Base-by-base conservation (phyloP, 2,797 vertebrate species). In the Selene dorsalis region DNA sequence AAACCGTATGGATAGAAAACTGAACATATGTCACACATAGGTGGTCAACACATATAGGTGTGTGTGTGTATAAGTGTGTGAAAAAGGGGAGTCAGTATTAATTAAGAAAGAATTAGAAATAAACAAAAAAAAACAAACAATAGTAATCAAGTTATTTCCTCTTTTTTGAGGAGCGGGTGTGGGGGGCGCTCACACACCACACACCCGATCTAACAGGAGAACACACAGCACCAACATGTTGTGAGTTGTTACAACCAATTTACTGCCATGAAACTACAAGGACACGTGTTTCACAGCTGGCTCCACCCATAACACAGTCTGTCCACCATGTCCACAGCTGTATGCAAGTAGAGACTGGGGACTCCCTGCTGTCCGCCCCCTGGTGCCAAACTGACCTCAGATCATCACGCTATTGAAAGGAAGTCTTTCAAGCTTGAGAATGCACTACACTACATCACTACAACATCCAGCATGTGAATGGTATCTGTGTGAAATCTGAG, bases 401-500 rank as follows among this genome's bases (percentile, higher is more conserved):
- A 77, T 67, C 73, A 67, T 63, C 53, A 20, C 4, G 22, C 26
- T 75, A 69, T 70, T 70, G 53, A 85, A 78, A 73, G 70, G 32
- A 86, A 68, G 58, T 67, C 68, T 80, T 84, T 61, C 60, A 75
- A 38, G 43, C 24, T 53, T n/a, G 20, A 52, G 69, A 68, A 56
- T 38, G 11, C 53, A 38, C 5, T 22, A 18, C n/a, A n/a, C n/a
- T n/a, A n/a, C n/a, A 41, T 60, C 38, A 73, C 77, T 78, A 70
- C 64, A 58, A 18, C 24, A 43, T 76, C 41, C 47, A 75, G 73
- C 6, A 18, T 84, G 26, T 68, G 60, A 84, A 74, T 24, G 41
- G 57, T 0, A 13, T 39, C 85, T 88, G 84, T 92, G 90, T 92
- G 89, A 91, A 91, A 92, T 79, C 79, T 74, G 89, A 90, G 90